Percentiles rank a stretch among this genome's conserved stretches.
Conservation (phyloP, 2,113 vertebrate species). For the Apodemus sylvaticus region DNA sequence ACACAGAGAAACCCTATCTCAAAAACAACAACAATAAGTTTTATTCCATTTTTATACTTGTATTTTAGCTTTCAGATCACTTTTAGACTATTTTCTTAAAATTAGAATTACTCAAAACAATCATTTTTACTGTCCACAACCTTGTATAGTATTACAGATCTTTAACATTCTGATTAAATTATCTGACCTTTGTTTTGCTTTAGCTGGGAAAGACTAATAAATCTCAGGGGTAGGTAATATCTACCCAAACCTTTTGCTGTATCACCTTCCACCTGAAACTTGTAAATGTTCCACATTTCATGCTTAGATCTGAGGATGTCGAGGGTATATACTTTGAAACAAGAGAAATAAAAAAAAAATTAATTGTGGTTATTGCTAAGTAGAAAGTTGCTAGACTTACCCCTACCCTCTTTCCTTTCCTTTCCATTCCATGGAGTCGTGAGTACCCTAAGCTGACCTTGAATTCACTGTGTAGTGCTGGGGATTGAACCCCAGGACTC, state of each 20-base stretch:
- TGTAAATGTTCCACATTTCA: slow-evolving; percentile 48
- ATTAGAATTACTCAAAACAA: not conserved
- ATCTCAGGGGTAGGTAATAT: slow-evolving; percentile 28
- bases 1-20: too few species aligned
- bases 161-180: slow-evolving; percentile 65
- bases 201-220: slow-evolving; percentile 55
- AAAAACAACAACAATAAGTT: not conserved
- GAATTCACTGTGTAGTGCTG: not conserved
- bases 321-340: not conserved
- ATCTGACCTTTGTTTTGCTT: slow-evolving; percentile 16
- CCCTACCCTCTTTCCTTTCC: not conserved
- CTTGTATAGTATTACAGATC: slow-evolving; percentile 35
- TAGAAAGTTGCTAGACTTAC: not conserved
- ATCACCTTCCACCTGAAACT: not conserved
- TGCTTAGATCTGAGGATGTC: not conserved
- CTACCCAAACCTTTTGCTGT: slow-evolving; percentile 18
- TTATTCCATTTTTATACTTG: not conserved
- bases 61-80: slow-evolving; percentile 53
- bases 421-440: not conserved
- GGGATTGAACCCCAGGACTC: too few species aligned
- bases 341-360: slow-evolving; percentile 17
- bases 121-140: slow-evolving; percentile 43
- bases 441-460: not conserved
- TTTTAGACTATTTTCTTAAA: slow-evolving; percentile 13
- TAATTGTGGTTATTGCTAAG: slow-evolving; percentile 31